Evolutionary conservation across 2,888 invertebrate genomes (phyloP).

Genomic region (Ernsta delagoae): DNA sequence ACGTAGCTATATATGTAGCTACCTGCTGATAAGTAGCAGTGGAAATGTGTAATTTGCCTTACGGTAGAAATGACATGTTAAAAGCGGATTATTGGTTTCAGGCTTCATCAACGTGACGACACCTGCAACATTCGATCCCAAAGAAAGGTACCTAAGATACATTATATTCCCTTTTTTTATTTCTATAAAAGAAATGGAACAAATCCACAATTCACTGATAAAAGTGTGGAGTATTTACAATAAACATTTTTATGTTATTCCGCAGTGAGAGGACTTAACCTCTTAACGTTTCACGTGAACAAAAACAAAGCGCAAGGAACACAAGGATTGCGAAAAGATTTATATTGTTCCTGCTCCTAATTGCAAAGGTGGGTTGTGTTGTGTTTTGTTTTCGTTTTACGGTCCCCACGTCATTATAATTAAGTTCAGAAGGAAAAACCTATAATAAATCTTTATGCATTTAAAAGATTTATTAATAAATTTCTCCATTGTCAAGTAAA

Average conservation of each 20-base stretch:
- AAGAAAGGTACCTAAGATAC: background rate
- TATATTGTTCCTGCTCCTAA: conserved; percentile 32
- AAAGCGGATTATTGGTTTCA: too few relatives aligned
- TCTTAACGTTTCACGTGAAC: conserved; percentile 26
- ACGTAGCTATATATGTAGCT: too few relatives aligned
- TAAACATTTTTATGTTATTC: conserved; percentile 25
- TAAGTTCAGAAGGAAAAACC: background rate
- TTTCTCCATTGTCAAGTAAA: too few relatives aligned
- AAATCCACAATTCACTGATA: background rate
- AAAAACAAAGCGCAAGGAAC: conserved; percentile 32
- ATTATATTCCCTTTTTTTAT: background rate
- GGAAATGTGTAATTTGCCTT: too few relatives aligned
- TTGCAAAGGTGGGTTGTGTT: conserved; percentile 31
- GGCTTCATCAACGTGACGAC: too few relatives aligned
- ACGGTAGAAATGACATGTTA: too few relatives aligned
- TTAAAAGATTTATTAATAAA: too few relatives aligned
- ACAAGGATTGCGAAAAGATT: conserved; percentile 26
- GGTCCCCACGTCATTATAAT: conserved; percentile 17
- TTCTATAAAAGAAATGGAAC: background rate
- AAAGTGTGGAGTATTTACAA: background rate
- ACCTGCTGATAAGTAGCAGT: background rate
- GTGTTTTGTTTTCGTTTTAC: conserved; percentile 26
- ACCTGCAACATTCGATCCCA: background rate
- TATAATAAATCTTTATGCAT: too few relatives aligned
- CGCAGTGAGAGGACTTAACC: conserved; percentile 11